Evolutionary conservation across 1,140 invertebrate species (phyloP), one percentile per base, ranked within the genome.

Genomic region (Portunus trituberculatus): DNA sequence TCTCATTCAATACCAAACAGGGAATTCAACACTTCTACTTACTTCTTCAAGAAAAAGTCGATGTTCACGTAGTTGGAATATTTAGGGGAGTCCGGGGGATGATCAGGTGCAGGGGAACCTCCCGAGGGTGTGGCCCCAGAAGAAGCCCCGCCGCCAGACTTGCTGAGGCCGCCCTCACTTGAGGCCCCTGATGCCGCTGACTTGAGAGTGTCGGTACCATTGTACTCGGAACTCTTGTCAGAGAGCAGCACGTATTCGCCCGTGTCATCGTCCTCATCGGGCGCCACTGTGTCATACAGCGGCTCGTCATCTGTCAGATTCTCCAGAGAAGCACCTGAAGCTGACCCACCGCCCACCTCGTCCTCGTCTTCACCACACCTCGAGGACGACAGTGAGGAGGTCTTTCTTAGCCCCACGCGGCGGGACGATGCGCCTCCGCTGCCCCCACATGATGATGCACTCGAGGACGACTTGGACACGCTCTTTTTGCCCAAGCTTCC

Each of bases 261-360:
- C 96, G 98, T 98, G 97, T 98, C 98, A 97, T 98, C 98, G 96
- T 98, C 98, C 96, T 98, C 97, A 96, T 98, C 98, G 88, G 98
- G 97, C 2, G 98, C 98, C 76, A 98, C 98, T 94, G 98, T 98
- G 97, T 98, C 98, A 96, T 98, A 98, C 96, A 98, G 98, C 8
- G 98, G 98, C 97, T 98, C 98, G 96, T 98, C 96, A 28, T 96
- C 96, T 16, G 95, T 94, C 45, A 96, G 88, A 31, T 96, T 95
- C 52, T 96, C 96, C 20, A 96, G 59, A 6, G 96, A 96, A 14
- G 96, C 94, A 25, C 93, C 93, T 1, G 96, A 94, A 31, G 96
- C 96, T 0, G 95, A 95, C 4, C 91, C 93, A 0, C 95, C 95
- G 31, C 89, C 94, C 28, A 92, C 93, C 48, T 94, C 96, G 31